phyloP scores from a whole-genome alignment of 2,797 vertebrate species.

The Scolopax bukidnonensis region DNA sequence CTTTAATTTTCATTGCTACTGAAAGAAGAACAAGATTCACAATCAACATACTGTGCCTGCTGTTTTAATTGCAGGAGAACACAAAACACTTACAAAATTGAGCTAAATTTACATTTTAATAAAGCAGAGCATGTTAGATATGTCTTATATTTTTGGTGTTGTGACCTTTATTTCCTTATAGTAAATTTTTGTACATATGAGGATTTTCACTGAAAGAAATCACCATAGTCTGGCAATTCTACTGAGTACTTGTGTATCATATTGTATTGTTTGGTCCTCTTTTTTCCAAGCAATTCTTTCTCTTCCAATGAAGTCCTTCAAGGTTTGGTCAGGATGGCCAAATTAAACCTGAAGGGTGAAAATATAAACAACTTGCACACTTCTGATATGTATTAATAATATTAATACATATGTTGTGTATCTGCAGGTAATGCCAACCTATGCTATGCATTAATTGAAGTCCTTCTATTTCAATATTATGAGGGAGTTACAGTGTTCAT shows the following conservation, averaged over 20 bases:
- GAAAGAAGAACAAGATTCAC: neutral
- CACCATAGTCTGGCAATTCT: neutral
- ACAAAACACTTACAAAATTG: neutral
- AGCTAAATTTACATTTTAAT: neutral
- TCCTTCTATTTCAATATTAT: neutral
- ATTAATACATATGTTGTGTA: neutral
- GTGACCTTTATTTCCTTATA: neutral
- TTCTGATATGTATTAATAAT: neutral
- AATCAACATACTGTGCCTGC: neutral
- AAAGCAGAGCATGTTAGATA: neutral
- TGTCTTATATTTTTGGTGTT: neutral
- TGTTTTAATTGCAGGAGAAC: neutral
- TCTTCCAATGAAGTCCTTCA: neutral
- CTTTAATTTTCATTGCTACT: neutral
- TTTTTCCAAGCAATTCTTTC: neutral
- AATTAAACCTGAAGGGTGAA: neutral
- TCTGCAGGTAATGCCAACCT: neutral
- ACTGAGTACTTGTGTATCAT: accelerated
- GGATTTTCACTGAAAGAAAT: neutral
- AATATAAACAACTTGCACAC: neutral
- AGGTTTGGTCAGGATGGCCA: neutral
- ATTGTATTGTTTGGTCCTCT: neutral
- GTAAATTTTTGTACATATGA: neutral
- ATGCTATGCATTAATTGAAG: neutral
- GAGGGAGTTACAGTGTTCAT: accelerated